phyloP scores from a whole-genome alignment of 1,140 invertebrate species.

The Hydropsyche tenuis region DNA sequence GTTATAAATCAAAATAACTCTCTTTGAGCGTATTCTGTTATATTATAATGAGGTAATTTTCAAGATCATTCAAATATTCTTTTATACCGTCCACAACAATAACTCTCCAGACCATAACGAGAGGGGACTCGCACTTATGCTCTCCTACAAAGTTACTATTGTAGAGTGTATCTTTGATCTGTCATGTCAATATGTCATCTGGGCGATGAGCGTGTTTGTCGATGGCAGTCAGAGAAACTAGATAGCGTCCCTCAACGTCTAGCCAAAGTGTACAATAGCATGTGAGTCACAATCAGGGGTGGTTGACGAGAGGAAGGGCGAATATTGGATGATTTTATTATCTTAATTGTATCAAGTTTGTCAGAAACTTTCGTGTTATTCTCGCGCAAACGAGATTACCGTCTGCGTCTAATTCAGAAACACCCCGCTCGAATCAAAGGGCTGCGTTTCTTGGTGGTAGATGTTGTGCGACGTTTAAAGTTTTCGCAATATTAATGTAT shows the following conservation, averaged over 20 bases:
- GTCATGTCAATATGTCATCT: too few species aligned
- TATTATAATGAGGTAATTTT: too few species aligned
- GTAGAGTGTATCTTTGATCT: too few species aligned
- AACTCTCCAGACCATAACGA: too few species aligned
- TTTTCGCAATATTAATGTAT: too few species aligned
- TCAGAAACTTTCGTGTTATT: slow-evolving; percentile 29
- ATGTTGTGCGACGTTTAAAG: background rate
- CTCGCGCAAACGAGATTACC: slow-evolving; percentile 13
- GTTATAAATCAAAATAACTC: too few species aligned
- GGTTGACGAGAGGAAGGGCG: background rate
- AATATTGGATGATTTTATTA: slow-evolving; percentile 43
- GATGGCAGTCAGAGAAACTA: background rate
- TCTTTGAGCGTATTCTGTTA: too few species aligned
- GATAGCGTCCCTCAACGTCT: background rate
- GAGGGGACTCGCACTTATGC: too few species aligned
- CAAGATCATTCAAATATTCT: too few species aligned
- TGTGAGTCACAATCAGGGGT: background rate
- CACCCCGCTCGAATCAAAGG: background rate
- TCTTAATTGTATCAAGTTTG: slow-evolving; percentile 47
- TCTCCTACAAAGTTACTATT: too few species aligned
- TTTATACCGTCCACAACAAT: too few species aligned
- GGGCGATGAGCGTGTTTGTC: slow-evolving; percentile 22
- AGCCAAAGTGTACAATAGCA: background rate
- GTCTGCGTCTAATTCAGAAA: background rate
- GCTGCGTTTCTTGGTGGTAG: background rate